Evolutionary conservation across 2,888 invertebrate genomes (phyloP), one percentile per base, ranked within the genome.

Genomic region (Koerneria pararmatus): DNA sequence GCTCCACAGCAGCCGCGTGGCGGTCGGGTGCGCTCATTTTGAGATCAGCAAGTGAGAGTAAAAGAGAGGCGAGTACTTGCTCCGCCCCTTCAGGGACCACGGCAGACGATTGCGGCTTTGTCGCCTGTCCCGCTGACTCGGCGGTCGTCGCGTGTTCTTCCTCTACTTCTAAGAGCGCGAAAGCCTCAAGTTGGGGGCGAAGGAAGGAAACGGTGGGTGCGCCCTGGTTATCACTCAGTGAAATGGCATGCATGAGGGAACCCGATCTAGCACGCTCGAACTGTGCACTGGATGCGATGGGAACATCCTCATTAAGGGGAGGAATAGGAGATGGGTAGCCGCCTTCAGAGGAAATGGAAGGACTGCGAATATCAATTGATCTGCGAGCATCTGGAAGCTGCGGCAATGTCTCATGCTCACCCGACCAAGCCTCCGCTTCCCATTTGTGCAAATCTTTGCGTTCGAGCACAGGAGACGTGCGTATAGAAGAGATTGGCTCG

Each of bases 1-100:
- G 75, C 41, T 78, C 71, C n/a, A 82, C 71, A n/a, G 80, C 77
- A 46, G 69, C 70, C 29, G 67, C 58, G 53, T 75, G 73, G 53
- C 73, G 71, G 8, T 69, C 70, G 32, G 69, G 70, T 19, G 67
- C 71, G 31, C 70, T 65, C 75, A 76, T 78, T 59, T 73, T 69
- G 66, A 77, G 63, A 49, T 69, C 63, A 35, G 67, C 61, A 24
- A 77, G 71, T 22, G 72, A 69, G 66, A 76, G 70, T 54, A 76
- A 68, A 48, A 76, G 67, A 34, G 68, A 64, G 24, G 69, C 53
- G 61, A 76, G 67, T 53, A 73, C 66, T 27, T 46, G 69, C 70
- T 75, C 76, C 62, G 73, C 69, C 62, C 62, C 62, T 62, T 71
- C 24, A 1, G 37, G 29, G 11, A 32, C 15, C 8, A 48, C n/a